A percentile compares a stretch with the other conserved stretches of the same genome.
phyloP scores from a whole-genome alignment of 2,113 vertebrate genomes.

The Suncus etruscus region DNA sequence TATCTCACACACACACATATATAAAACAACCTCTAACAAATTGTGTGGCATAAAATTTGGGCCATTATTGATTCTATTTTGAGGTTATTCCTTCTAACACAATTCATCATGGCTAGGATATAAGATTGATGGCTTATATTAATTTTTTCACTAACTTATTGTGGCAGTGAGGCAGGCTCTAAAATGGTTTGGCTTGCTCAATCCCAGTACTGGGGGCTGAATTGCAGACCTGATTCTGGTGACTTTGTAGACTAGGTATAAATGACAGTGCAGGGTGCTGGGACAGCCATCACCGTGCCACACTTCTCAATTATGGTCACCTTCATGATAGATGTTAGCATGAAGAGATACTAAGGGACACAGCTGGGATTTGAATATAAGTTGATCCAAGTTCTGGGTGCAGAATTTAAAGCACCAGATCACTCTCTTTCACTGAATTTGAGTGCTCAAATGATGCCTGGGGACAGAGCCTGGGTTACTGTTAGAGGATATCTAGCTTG shows the following conservation, averaged over 20 bases:
- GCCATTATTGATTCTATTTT: conserved; percentile 64
- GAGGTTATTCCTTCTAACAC: conserved; percentile 63
- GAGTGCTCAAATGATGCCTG: neutral
- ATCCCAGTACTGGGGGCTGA: neutral
- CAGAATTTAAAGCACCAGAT: neutral
- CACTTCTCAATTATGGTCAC: no score
- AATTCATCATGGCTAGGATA: conserved; percentile 53
- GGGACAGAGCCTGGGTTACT: neutral
- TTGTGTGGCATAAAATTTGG: conserved; percentile 56
- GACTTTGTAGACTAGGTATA: neutral
- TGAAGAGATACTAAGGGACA: neutral
- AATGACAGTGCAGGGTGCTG: neutral
- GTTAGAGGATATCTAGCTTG: neutral
- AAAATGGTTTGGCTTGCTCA: neutral
- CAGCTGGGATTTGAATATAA: neutral
- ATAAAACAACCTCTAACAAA: conserved; percentile 27
- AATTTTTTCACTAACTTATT: conserved; percentile 65
- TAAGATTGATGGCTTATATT: conserved; percentile 59
- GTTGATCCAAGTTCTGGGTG: neutral
- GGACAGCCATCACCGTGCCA: no score
- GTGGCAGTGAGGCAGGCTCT: conserved; percentile 1
- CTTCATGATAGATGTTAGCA: no score
- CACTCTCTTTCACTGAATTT: neutral
- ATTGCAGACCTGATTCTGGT: neutral
- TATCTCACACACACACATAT: conserved; percentile 64